These are phyloP conservation scores for Aphis gossypii DNA, from an alignment of 1,140 invertebrate species.

Conservation along the genomic window DNA sequence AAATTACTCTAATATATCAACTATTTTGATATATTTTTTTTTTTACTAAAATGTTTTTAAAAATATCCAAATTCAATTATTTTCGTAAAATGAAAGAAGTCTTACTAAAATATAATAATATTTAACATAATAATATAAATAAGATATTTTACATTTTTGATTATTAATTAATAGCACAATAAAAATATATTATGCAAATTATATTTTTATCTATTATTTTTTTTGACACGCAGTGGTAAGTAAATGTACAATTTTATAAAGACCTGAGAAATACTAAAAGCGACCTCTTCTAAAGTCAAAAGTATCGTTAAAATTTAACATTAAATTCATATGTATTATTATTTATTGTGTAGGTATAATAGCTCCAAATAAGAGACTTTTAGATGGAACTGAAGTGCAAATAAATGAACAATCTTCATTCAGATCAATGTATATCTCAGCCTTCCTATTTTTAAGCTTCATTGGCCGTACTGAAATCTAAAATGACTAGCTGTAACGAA, in stretches of 20 bases:
- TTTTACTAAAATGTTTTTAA: background rate
- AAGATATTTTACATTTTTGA: background rate
- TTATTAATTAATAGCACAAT: background rate
- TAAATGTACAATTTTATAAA: no score
- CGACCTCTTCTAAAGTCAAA: no score
- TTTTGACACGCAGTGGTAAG: no score
- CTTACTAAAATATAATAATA: background rate
- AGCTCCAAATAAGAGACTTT: no score
- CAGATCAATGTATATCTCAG: background rate
- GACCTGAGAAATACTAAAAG: no score
- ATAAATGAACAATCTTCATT: no score
- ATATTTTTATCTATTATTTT: no score
- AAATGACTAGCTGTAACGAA: background rate
- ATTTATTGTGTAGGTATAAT: no score
- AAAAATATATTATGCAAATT: background rate
- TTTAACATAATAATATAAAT: background rate
- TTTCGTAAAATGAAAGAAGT: background rate
- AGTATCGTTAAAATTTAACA: no score
- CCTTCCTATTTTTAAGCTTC: background rate
- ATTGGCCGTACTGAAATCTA: background rate
- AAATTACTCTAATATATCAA: background rate
- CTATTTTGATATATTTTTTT: background rate
- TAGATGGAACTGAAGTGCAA: no score
- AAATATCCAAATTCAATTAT: background rate
- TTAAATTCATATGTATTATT: no score